Evolutionary conservation across 2,888 invertebrate species (phyloP), one percentile per base, ranked within the genome.

Genomic region (Heliconius cydno): DNA sequence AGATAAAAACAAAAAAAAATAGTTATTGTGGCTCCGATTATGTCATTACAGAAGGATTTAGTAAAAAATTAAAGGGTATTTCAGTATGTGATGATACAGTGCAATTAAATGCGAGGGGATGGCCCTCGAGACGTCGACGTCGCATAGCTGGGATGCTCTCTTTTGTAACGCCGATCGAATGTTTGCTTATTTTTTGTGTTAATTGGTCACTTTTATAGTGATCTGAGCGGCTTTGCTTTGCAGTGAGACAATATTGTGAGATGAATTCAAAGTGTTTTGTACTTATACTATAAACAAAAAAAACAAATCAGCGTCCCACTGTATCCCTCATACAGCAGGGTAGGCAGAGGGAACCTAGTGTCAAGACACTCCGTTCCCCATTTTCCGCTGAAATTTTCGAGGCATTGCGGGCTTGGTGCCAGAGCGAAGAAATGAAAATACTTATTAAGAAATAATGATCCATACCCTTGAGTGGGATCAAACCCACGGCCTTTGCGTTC

Each of bases 31-130:
- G 82, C 85, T 87, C 86, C 93, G 94, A 94, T 94, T 94, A 94
- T 94, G 94, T 94, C 91, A 94, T 94, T 94, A 94, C 85, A 74
- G 82, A 84, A 84, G 83, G 82, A 85, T 80, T 84, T 84, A 79
- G 89, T 86, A 92, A 94, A 94, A 93, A 89, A 87, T 88, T 90
- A 79, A 91, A 91, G 92, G 91, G 91, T 92, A 92, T 92, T 91
- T 91, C 90, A 93, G 94, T 94, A 94, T 94, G 94, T 92, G 93
- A 94, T 94, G 94, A 94, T 94, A 94, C 93, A 90, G 88, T 85
- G 90, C 91, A 93, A 94, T 94, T 94, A 94, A 91, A 90, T 87
- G 85, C 79, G 84, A 73, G 52, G 76, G 76, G 80, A 83, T 89
- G 89, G 88, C 86, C 86, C 80, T 82, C 82, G 81, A 83, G 86